Evolutionary conservation across 2,113 vertebrate genomes (phyloP), one percentile per base, ranked within the genome.

Genomic region (Calidris pygmaea): DNA sequence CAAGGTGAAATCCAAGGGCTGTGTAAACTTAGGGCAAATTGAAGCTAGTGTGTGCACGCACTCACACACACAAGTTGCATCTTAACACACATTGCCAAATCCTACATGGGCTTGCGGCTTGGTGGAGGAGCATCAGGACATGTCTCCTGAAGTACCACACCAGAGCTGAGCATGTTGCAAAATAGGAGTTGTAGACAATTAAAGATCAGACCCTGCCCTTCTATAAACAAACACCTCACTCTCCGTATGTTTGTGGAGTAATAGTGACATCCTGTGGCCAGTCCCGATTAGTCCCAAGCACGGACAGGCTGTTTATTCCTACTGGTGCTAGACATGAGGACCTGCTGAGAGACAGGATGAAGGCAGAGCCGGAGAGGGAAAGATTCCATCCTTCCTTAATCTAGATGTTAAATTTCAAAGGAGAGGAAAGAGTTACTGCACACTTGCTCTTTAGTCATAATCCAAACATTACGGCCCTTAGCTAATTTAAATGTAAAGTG

Each of bases 181-280:
- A 70, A 68, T 13, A 7, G 0, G 9, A 50, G 13, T 4, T 8
- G 29, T 1, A 24, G 55, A 13, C 75, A 78, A 43, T 67, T 12
- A 52, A 50, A 77, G 37, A 74, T 47, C 67, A 84, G 80, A 22
- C 43, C 32, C 24, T 93, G 85, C 26, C 83, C 87, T 79, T 81
- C 66, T 53, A 81, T 94, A 97, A 97, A 97, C 96, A 96, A 97
- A 82, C 89, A 74, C 39, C 82, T 84, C 47, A 11, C 26, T 90
- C 91, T 78, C 75, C 2, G 2, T 10, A 22, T 96, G 97, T 97
- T 96, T 97, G 88, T 97, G 97, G 97, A 97, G 97, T 97, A 97
- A 97, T 88, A 97, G 95, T 97, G 97, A 97, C 97, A 97, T 97
- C 97, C 96, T 97, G 97, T 97, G 97, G 97, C 97, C 97, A 87